These are phyloP conservation scores for Anastrepha ludens DNA, from an alignment of 1,140 invertebrate genomes.

Conservation along the genomic window DNA sequence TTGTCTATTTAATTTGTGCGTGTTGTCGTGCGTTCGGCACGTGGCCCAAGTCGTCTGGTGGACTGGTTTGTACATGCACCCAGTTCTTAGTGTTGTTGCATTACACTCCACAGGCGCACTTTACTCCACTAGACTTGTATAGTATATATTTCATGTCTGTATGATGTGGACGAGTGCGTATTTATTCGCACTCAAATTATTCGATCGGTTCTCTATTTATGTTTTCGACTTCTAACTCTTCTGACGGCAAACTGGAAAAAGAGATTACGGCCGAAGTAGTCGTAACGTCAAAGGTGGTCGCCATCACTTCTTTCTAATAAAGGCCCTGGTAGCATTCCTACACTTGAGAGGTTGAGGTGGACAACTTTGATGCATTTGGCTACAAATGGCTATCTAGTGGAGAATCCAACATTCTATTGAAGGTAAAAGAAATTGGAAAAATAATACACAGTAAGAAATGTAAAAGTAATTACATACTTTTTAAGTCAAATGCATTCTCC, in stretches of 20 bases:
- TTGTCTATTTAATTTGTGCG: background rate
- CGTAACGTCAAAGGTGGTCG: background rate
- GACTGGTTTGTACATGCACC: background rate
- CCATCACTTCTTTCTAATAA: slow-evolving; percentile 37
- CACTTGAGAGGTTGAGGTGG: slow-evolving; percentile 25
- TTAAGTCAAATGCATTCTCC: too few species aligned
- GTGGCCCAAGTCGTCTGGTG: slow-evolving; percentile 12
- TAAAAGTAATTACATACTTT: background rate
- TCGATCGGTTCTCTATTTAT: slow-evolving; percentile 24
- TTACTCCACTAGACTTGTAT: too few species aligned
- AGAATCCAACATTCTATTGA: background rate
- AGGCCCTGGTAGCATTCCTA: slow-evolving; percentile 44
- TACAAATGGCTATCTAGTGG: slow-evolving; percentile 23
- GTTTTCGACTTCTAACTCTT: background rate
- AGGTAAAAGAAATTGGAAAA: background rate
- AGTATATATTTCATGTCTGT: too few species aligned
- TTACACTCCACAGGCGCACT: too few species aligned
- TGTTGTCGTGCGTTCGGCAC: slow-evolving; percentile 6
- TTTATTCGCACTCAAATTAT: slow-evolving; percentile 4
- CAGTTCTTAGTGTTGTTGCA: background rate
- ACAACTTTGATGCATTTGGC: slow-evolving; percentile 39
- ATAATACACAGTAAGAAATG: background rate
- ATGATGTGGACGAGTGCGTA: background rate
- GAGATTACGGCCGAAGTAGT: background rate
- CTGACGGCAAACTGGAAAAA: background rate